These are phyloP conservation scores for Tenthredo distinguenda DNA, from an alignment of 2,888 invertebrate species.

Conservation along the genomic window DNA sequence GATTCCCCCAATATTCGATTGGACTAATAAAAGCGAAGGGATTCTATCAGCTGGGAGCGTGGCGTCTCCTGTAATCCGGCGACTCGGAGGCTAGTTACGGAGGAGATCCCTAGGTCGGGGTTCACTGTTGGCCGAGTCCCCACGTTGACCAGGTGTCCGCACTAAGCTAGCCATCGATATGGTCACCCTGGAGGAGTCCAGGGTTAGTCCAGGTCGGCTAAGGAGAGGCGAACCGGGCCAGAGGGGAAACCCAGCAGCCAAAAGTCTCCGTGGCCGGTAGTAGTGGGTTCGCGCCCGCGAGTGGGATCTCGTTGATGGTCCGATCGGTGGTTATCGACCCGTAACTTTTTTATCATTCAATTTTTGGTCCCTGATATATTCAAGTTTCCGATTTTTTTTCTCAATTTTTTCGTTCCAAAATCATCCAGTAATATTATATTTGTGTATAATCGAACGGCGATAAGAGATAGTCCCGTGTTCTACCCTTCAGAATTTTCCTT, in stretches of 20 bases:
- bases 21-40: not conserved
- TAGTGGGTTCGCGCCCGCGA: conserved; percentile 81
- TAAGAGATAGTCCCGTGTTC: not conserved
- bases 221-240: conserved; percentile 81
- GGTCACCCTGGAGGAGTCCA: conserved; percentile 92
- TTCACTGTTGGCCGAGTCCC: conserved; percentile 82
- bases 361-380: conserved; percentile 56
- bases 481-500: not conserved
- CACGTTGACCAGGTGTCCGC: conserved; percentile 96
- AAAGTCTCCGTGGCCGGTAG: conserved; percentile 81
- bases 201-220: conserved; percentile 80
- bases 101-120: conserved; percentile 95
- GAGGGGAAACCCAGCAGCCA: conserved; percentile 82
- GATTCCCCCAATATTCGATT: not conserved
- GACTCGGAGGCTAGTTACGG: conserved; percentile 94
- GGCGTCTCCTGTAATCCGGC: conserved; percentile 99
- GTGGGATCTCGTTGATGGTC: conserved; percentile 61
- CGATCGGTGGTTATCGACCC: conserved; percentile 4
- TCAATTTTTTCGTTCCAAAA: not conserved
- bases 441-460: not conserved
- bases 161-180: conserved; percentile 99
- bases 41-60: conserved; percentile 88
- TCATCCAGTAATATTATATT: not conserved
- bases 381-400: not conserved
- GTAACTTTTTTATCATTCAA: conserved; percentile 66